A percentile compares a stretch with the other conserved stretches of the same genome.
Evolutionary conservation across 2,888 invertebrate species (phyloP).

Genomic region (Clepsis dumicolana): DNA sequence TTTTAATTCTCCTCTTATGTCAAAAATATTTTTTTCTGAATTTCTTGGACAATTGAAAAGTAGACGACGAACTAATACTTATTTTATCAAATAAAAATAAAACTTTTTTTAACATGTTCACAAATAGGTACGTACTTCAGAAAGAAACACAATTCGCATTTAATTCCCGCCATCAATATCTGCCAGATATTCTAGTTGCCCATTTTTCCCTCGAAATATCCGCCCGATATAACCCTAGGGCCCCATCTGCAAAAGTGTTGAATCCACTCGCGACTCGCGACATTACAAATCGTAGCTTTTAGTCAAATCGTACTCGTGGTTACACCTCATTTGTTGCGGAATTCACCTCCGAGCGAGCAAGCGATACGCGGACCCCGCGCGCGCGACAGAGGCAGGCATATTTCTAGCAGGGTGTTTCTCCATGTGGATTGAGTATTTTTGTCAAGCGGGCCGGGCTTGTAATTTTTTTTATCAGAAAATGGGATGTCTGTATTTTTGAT

Average conservation of each 20-base stretch:
- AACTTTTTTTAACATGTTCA: too few species aligned
- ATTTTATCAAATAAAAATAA: too few species aligned
- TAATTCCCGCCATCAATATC: not conserved
- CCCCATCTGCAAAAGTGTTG: conserved; percentile 42
- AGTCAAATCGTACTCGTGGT: conserved; percentile 52
- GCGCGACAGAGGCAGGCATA: conserved; percentile 29
- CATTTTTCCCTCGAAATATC: conserved; percentile 26
- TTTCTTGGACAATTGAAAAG: too few species aligned
- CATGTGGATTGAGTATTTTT: conserved; percentile 38
- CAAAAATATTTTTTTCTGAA: too few species aligned
- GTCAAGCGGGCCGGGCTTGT: conserved; percentile 33
- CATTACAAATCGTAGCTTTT: conserved; percentile 57
- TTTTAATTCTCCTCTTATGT: too few species aligned
- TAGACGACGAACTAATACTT: too few species aligned
- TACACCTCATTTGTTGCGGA: conserved; percentile 41
- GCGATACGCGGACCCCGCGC: not conserved
- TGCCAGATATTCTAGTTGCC: not conserved
- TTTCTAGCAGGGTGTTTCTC: conserved; percentile 41
- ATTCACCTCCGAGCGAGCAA: conserved; percentile 22
- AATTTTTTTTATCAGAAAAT: conserved; percentile 42
- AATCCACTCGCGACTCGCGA: conserved; percentile 46
- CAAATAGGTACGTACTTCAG: too few species aligned
- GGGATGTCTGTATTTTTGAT: conserved; percentile 40
- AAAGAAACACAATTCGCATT: not conserved
- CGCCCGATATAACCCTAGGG: conserved; percentile 32